Conservation (phyloP, 1,140 invertebrate genomes). For the Araneus ventricosus region DNA sequence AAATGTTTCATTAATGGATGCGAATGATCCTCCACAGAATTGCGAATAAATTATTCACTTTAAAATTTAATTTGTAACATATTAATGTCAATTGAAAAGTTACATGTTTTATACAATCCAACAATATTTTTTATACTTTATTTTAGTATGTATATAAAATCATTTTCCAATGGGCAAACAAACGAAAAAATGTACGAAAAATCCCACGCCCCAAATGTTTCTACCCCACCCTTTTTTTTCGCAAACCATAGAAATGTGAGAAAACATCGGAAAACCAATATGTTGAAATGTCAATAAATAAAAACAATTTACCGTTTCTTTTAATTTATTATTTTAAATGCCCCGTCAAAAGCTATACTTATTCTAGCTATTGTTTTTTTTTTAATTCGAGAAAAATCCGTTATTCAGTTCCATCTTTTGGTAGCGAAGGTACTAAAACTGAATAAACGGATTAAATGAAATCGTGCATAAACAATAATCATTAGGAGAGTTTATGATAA, state of each 20-base stretch:
- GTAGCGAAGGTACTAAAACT: background rate
- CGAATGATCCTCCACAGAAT: too few species aligned
- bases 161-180: background rate
- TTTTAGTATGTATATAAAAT: too few species aligned
- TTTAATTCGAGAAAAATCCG: background rate
- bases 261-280: background rate
- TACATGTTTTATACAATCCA: too few species aligned
- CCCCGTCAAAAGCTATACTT: too few species aligned
- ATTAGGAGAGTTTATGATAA: background rate
- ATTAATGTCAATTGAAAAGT: too few species aligned
- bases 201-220: conserved; percentile 26
- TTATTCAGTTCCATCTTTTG: conserved; percentile 7
- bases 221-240: conserved; percentile 50
- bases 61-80: too few species aligned
- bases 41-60: too few species aligned
- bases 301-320: too few species aligned
- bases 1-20: too few species aligned
- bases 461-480: background rate
- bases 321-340: too few species aligned
- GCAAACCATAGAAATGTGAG: background rate
- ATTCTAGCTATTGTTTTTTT: background rate
- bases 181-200: background rate
- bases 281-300: too few species aligned
- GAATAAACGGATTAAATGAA: background rate
- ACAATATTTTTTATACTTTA: too few species aligned